Conservation (phyloP, 2,113 vertebrate genomes). For the Psophia crepitans region DNA sequence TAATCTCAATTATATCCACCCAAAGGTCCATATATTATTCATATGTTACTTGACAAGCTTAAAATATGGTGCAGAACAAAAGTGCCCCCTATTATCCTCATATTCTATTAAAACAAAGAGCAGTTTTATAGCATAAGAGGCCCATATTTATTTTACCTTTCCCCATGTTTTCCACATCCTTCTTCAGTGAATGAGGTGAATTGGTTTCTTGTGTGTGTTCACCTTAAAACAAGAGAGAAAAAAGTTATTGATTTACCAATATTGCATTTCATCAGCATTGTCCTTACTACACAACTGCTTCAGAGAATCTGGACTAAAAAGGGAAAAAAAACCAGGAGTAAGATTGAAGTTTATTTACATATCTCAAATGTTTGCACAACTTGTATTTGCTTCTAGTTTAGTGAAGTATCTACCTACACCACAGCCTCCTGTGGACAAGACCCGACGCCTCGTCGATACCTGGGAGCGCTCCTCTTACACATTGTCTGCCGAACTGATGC, state of each 20-base stretch:
- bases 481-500: fast-evolving
- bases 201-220: slow-evolving; percentile 86
- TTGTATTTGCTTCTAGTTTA: not conserved
- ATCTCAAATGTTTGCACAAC: not conserved
- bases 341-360: not conserved
- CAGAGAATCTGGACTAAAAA: not conserved
- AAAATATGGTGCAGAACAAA: slow-evolving; percentile 79
- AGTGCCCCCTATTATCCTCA: slow-evolving; percentile 75
- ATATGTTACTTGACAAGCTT: slow-evolving; percentile 84
- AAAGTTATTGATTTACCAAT: slow-evolving; percentile 32
- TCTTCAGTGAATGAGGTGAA: slow-evolving; percentile 89
- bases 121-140: slow-evolving; percentile 43
- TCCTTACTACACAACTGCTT: not conserved
- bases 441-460: fast-evolving
- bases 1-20: slow-evolving; percentile 88
- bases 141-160: slow-evolving; percentile 86
- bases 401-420: not conserved
- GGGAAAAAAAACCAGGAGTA: not conserved
- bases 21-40: slow-evolving; percentile 86
- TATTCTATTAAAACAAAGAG: slow-evolving; percentile 70
- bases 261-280: not conserved
- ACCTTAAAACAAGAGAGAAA: slow-evolving; percentile 68
- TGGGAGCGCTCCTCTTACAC: not conserved
- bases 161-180: slow-evolving; percentile 96
- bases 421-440: not conserved